Conservation (phyloP, 2,888 invertebrate species). For the Patella depressa region DNA sequence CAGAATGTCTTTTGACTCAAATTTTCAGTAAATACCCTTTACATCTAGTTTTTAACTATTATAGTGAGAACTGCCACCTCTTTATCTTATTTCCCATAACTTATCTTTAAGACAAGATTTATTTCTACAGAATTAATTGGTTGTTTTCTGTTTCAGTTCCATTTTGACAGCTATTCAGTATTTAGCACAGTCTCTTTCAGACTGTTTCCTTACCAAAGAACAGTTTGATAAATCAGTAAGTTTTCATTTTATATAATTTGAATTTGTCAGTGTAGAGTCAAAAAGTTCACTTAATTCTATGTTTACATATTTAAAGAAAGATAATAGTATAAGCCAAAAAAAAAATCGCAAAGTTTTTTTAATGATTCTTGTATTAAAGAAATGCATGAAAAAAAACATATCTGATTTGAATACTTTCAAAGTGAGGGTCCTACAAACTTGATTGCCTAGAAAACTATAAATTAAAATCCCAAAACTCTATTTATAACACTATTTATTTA, state of each 20-base stretch:
- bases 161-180: slow-evolving; percentile 88
- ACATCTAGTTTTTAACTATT: too few species aligned
- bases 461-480: neutral
- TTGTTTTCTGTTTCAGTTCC: slow-evolving; percentile 56
- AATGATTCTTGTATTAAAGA: neutral
- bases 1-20: too few species aligned
- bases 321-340: neutral
- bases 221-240: slow-evolving; percentile 83
- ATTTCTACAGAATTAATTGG: too few species aligned
- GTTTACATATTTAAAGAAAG: neutral
- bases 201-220: slow-evolving; percentile 80
- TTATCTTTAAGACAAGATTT: too few species aligned
- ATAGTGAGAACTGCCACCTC: too few species aligned
- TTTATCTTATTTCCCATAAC: too few species aligned
- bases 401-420: too few species aligned
- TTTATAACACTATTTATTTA: too few species aligned
- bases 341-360: neutral
- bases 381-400: too few species aligned
- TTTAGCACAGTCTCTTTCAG: slow-evolving; percentile 86
- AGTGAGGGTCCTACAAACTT: too few species aligned
- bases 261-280: neutral
- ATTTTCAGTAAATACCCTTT: too few species aligned
- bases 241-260: slow-evolving; percentile 14
- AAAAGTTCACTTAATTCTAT: neutral
- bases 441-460: too few species aligned